Base-by-base conservation (phyloP, 2,113 vertebrate genomes). In the Chloropsis cyanopogon region DNA sequence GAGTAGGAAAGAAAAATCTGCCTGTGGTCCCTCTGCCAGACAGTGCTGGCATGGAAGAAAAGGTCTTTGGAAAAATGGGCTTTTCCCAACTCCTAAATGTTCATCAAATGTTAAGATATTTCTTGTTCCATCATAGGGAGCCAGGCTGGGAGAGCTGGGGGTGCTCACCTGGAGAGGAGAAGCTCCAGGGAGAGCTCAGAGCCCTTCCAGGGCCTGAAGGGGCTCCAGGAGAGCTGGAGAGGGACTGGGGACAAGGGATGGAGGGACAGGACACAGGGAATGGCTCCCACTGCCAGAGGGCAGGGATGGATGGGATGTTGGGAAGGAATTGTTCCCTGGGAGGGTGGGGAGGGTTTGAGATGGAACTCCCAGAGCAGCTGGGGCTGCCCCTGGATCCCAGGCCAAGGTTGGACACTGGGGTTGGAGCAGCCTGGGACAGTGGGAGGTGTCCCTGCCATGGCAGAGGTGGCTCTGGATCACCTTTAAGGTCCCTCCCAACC, bases 321-420 rank as follows among this genome's bases (percentile, higher is more conserved):
- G 31, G 50, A 1, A 7, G 4, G 3, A 35, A 64, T 80, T 23
- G 0, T 0, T n/a, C 2, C 3, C 20, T 63, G 6, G 0, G 44
- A 50, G 31, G 42, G 14, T 29, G 42, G 14, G 0, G 5, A 86
- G 37, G 18, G 8, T 1, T 1, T 61, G 73, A 0, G 12, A 5
- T 14, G 46, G 46, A 28, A 47, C 41, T 61, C 24, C 11, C 66
- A 65, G 59, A 65, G 47, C 0, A 46, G 64, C 73, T 77, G 72
- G 5, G 72, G 63, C 57, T 88, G n/a, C n/a, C n/a, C n/a, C n/a
- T n/a, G n/a, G n/a, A n/a, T n/a, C 50, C 76, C 8, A 35, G 59
- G 76, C 42, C 76, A 72, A 72, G 59, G 21, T 0, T 57, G 84
- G 47, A 60, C 14, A 39, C 1, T 24, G 28, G 9, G 46, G 4